Conservation (phyloP, 2,113 vertebrate genomes). For the Chloroceryle aenea region DNA sequence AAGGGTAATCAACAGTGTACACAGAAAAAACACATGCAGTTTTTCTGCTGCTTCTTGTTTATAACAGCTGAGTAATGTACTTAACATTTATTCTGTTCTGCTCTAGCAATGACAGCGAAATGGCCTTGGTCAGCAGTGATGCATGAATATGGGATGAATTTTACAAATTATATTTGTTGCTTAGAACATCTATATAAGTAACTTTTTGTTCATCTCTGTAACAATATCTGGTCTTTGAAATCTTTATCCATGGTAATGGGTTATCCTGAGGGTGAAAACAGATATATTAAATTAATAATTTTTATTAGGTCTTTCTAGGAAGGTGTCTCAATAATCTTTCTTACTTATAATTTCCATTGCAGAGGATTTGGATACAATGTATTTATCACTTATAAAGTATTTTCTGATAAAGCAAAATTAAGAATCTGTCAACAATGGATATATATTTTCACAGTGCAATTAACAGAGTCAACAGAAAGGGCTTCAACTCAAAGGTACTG, state of each 20-base stretch:
- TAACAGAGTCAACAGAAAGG: not conserved
- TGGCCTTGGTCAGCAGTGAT: not conserved
- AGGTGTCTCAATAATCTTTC: not conserved
- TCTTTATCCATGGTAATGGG: not conserved
- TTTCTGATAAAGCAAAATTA: not conserved
- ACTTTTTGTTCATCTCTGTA: not conserved
- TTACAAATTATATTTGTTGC: not conserved
- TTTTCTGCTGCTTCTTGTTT: not conserved
- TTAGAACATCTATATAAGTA: conserved; percentile 9
- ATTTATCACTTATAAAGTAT: not conserved
- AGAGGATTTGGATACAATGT: not conserved
- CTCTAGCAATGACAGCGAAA: not conserved
- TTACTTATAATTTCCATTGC: not conserved
- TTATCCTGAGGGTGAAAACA: not conserved
- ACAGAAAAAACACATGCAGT: not conserved
- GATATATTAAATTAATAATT: not conserved
- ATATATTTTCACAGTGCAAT: not conserved
- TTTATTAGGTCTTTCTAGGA: not conserved
- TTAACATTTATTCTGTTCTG: not conserved
- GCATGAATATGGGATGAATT: not conserved
- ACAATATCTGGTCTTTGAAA: not conserved
- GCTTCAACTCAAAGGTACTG: not conserved
- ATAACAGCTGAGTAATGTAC: not conserved
- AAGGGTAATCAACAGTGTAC: not conserved
- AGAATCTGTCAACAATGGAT: not conserved